Conservation (phyloP, 2,888 invertebrate species). For the Tryphoninae sp. region DNA sequence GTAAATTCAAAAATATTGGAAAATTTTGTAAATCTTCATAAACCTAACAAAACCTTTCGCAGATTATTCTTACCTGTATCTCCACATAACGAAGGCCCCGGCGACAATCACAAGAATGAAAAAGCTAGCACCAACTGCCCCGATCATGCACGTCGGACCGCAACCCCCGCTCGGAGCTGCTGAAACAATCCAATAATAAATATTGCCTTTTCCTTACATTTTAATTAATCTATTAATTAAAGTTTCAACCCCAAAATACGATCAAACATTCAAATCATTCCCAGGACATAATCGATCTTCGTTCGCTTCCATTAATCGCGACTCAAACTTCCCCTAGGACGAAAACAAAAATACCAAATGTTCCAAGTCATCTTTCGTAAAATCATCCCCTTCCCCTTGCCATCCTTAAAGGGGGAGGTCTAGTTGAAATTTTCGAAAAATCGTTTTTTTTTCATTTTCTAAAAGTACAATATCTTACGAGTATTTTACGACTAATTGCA, state of each 20-base stretch:
- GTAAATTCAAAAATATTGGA: too few relatives aligned
- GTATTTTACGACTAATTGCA: too few relatives aligned
- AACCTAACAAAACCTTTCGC: too few relatives aligned
- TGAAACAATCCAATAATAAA: slow-evolving; percentile 50
- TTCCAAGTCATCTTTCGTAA: not conserved
- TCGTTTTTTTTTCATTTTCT: too few relatives aligned
- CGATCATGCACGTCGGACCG: slow-evolving; percentile 81
- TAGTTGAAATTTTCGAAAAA: too few relatives aligned
- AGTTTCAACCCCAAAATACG: too few relatives aligned
- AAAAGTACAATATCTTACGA: too few relatives aligned
- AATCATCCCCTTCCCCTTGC: not conserved
- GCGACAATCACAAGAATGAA: slow-evolving; percentile 77
- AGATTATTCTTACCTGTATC: slow-evolving; percentile 72
- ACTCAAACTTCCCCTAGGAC: not conserved
- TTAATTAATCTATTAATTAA: not conserved
- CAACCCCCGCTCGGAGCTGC: slow-evolving; percentile 76
- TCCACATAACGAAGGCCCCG: slow-evolving; percentile 74
- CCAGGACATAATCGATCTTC: not conserved
- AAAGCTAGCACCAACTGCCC: slow-evolving; percentile 80
- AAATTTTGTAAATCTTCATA: too few relatives aligned
- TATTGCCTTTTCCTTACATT: too few relatives aligned
- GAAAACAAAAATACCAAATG: not conserved
- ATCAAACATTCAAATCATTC: not conserved
- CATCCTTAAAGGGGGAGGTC: too few relatives aligned
- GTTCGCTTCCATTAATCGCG: slow-evolving; percentile 5